Evolutionary conservation across 2,797 vertebrate species (phyloP).

Genomic region (Pterois miles): DNA sequence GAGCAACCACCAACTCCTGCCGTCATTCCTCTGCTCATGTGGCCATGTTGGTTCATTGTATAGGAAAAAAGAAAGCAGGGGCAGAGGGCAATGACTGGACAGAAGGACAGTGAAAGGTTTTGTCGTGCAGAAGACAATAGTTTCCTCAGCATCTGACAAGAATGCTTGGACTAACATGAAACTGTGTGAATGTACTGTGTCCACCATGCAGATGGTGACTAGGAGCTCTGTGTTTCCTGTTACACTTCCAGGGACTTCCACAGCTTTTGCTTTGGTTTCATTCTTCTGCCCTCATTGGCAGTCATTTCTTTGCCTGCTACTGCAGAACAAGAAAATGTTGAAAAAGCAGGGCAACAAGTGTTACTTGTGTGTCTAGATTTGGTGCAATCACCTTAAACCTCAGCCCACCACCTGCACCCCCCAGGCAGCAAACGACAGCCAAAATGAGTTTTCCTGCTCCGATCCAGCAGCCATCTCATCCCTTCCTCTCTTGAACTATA

Average conservation of each 20-base stretch:
- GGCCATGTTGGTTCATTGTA: conserved; percentile 15
- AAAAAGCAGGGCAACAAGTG: conserved; percentile 14
- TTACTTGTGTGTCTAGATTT: conserved; percentile 16
- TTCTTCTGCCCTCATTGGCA: conserved; percentile 12
- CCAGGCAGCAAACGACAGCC: conserved; percentile 43
- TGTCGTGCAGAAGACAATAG: not conserved
- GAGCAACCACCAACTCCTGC: conserved; percentile 28
- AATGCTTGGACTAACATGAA: conserved; percentile 10
- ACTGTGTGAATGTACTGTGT: not conserved
- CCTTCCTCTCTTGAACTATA: conserved; percentile 71
- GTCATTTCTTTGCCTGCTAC: not conserved
- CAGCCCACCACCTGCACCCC: conserved; percentile 4
- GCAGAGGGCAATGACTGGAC: not conserved
- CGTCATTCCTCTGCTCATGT: conserved; percentile 9
- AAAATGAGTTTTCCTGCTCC: conserved; percentile 62
- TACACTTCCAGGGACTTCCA: conserved; percentile 8
- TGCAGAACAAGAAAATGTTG: conserved; percentile 4
- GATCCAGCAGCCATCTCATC: conserved; percentile 57
- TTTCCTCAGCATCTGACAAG: conserved; percentile 28
- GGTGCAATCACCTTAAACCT: conserved; percentile 40
- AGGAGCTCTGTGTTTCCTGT: conserved; percentile 30
- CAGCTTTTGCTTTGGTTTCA: conserved; percentile 8
- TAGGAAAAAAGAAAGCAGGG: not conserved
- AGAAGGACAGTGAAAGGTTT: not conserved
- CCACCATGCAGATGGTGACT: conserved; percentile 23